phyloP scores from a whole-genome alignment of 1,140 invertebrate genomes.

The Mercenaria mercenaria region DNA sequence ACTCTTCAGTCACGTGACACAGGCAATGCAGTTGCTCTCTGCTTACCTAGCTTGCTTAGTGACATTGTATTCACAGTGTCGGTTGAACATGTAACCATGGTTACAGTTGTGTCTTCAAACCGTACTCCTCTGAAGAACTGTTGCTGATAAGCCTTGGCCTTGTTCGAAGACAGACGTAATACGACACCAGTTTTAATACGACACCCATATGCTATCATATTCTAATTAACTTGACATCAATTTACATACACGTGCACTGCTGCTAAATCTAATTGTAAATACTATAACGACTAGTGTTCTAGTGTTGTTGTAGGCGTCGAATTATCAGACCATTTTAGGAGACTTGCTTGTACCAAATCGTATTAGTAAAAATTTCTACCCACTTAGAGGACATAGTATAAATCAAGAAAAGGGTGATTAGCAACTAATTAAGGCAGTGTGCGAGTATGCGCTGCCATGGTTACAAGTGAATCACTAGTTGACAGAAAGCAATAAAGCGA shows the following conservation, averaged over 20 bases:
- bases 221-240: too few species aligned
- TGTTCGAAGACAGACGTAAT: background rate
- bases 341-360: background rate
- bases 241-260: too few species aligned
- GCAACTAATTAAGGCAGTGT: background rate
- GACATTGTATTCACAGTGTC: too few species aligned
- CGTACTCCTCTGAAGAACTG: background rate
- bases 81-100: too few species aligned
- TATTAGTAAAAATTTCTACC: background rate
- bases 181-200: too few species aligned
- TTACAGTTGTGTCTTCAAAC: background rate
- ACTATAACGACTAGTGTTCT: too few species aligned
- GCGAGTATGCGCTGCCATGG: background rate
- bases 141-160: background rate
- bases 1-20: background rate
- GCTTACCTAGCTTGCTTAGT: too few species aligned
- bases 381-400: background rate
- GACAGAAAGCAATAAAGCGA: constrained; percentile 17
- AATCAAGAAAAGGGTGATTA: background rate
- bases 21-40: background rate
- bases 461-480: constrained; percentile 9
- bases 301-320: too few species aligned
- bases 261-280: too few species aligned
- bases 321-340: too few species aligned
- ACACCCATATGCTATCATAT: too few species aligned